Base-by-base conservation (phyloP, 2,113 vertebrate genomes). In the Mirza zaza region DNA sequence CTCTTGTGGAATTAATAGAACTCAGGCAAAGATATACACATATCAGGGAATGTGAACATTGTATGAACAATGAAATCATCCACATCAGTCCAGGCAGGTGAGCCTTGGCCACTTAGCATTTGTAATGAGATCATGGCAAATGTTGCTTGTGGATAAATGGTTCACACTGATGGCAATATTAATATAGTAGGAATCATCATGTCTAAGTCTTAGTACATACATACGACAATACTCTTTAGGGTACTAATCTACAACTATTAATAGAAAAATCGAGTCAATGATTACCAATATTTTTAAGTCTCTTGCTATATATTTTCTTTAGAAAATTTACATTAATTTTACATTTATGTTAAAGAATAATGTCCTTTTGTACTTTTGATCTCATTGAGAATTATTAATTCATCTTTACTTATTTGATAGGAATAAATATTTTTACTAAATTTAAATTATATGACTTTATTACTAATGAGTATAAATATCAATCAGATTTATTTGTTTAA, bases 381-480 rank as follows among this genome's bases (percentile, higher is more conserved):
- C 21, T 52, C 25, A 90, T 27, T 42, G 76, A 87, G 25, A 15
- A 55, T 65, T 55, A 52, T 55, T n/a, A 68, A 70, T 67, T 70
- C 12, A 45, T 36, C 25, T 52, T 34, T 73, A 36, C 7, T 80
- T 92, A 68, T 77, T 92, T 93, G 34, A 67, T 84, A 34, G 21
- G 27, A 76, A 59, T 81, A 93, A 84, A 27, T 89, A 63, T 68
- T 45, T 95, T 82, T 89, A 65, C 45, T 63, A 25, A 59, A 48
- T 32, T 75, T 87, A 77, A 65, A 70, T 50, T 3, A 10, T n/a
- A 3, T 11, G 50, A 39, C 65, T 83, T 91, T 63, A 81, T 50
- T n/a, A 48, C 39, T 61, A 77, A 39, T 63, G 20, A 55, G 18
- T 65, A 52, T 25, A 12, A 67, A 76, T 81, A 65, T 29, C 65